phyloP scores from a whole-genome alignment of 2,113 vertebrate species.

The Lepisosteus osseus region DNA sequence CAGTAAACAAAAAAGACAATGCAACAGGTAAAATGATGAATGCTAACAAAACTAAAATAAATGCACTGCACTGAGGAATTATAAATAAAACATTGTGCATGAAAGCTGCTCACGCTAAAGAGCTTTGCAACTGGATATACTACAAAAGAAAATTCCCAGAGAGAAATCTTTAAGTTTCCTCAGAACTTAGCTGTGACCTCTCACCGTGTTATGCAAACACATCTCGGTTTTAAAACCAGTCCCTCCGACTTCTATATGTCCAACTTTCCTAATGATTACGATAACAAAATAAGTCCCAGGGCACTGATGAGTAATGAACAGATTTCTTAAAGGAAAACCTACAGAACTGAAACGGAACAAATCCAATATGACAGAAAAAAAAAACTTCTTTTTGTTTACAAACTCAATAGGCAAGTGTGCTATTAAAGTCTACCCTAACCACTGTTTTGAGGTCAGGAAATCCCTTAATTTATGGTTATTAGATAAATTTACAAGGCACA shows the following conservation, averaged over 20 bases:
- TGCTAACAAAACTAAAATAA: too few relatives aligned
- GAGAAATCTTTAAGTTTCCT: background rate
- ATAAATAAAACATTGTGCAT: too few relatives aligned
- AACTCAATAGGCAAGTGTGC: too few relatives aligned
- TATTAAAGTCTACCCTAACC: conserved; percentile 5
- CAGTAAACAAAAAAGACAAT: too few relatives aligned
- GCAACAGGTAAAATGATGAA: too few relatives aligned
- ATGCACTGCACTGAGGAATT: too few relatives aligned
- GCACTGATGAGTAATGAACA: too few relatives aligned
- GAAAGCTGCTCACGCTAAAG: background rate
- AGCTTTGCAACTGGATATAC: background rate
- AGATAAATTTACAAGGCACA: conserved; percentile 27
- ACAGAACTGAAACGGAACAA: too few relatives aligned
- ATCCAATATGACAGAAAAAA: too few relatives aligned
- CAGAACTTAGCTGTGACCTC: conserved; percentile 17
- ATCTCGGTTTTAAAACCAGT: background rate
- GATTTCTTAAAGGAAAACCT: too few relatives aligned
- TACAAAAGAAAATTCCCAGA: background rate
- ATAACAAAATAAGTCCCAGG: background rate
- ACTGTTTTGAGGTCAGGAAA: conserved; percentile 31
- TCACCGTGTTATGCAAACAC: conserved; percentile 16
- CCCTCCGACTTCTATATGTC: background rate
- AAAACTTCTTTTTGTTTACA: too few relatives aligned
- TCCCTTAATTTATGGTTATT: conserved; percentile 40
- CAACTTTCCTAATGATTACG: background rate